phyloP scores from a whole-genome alignment of 2,888 invertebrate genomes.

The Sesamia inferens region DNA sequence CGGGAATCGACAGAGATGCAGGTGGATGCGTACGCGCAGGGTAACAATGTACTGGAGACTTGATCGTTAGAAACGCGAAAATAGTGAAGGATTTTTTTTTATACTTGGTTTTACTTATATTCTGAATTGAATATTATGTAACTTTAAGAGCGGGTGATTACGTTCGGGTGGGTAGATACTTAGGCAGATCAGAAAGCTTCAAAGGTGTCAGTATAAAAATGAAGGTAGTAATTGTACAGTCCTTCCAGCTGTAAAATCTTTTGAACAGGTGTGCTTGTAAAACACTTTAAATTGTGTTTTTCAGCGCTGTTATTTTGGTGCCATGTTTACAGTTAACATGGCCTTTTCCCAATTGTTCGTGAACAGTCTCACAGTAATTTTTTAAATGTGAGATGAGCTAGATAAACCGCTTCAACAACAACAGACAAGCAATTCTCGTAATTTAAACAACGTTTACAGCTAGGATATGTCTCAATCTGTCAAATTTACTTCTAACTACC shows the following conservation, averaged over 20 bases:
- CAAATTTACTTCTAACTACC: too few species aligned
- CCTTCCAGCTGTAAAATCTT: background rate
- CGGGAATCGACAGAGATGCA: conserved; percentile 55
- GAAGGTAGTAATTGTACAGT: background rate
- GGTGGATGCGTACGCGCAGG: conserved; percentile 56
- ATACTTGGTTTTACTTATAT: background rate
- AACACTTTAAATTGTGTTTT: background rate
- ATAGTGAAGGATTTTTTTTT: conserved; percentile 14
- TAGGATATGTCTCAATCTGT: too few species aligned
- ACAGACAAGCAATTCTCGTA: background rate
- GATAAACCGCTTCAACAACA: background rate
- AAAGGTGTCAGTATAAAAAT: background rate
- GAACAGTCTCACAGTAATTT: background rate
- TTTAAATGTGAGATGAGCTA: background rate
- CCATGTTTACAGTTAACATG: too few species aligned
- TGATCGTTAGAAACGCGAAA: conserved; percentile 27
- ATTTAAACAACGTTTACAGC: too few species aligned
- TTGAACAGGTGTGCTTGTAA: background rate
- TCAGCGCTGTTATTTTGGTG: background rate
- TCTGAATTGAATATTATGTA: background rate
- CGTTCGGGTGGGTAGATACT: background rate
- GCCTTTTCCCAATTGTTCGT: too few species aligned
- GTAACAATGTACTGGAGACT: conserved; percentile 17
- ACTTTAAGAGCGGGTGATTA: background rate
- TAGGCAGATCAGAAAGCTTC: background rate